These are phyloP conservation scores for Thecophora atra DNA, from an alignment of 2,888 invertebrate species.

Conservation along the genomic window DNA sequence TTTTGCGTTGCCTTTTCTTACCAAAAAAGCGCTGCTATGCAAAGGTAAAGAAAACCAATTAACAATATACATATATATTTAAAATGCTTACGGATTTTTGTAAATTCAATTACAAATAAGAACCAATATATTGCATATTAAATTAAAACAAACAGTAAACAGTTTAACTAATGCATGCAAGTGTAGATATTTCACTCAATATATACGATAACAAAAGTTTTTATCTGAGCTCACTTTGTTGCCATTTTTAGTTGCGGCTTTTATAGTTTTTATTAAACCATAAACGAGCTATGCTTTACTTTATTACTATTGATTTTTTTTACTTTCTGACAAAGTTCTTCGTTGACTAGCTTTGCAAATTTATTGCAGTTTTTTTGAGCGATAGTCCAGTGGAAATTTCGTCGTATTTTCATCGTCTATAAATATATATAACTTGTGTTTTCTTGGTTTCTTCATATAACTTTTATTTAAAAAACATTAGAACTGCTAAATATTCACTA, in stretches of 20 bases:
- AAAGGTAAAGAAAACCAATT: not conserved
- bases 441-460: too few relatives aligned
- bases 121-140: not conserved
- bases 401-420: too few relatives aligned
- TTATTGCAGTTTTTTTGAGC: too few relatives aligned
- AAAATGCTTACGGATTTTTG: not conserved
- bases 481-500: too few relatives aligned
- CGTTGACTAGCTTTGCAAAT: too few relatives aligned
- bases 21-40: not conserved
- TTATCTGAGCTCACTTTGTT: constrained; percentile 27
- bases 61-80: not conserved
- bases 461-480: too few relatives aligned
- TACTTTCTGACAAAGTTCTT: too few relatives aligned
- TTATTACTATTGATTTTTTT: not conserved
- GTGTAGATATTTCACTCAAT: not conserved
- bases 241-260: constrained; percentile 23
- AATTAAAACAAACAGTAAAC: constrained; percentile 1
- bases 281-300: not conserved
- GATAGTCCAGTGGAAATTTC: too few relatives aligned
- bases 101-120: not conserved
- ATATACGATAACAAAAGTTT: not conserved
- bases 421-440: too few relatives aligned
- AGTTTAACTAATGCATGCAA: not conserved
- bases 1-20: not conserved
- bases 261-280: not conserved